Evolutionary conservation across 2,113 vertebrate genomes (phyloP), one percentile per base, ranked within the genome.

Genomic region (Picathartes gymnocephalus): DNA sequence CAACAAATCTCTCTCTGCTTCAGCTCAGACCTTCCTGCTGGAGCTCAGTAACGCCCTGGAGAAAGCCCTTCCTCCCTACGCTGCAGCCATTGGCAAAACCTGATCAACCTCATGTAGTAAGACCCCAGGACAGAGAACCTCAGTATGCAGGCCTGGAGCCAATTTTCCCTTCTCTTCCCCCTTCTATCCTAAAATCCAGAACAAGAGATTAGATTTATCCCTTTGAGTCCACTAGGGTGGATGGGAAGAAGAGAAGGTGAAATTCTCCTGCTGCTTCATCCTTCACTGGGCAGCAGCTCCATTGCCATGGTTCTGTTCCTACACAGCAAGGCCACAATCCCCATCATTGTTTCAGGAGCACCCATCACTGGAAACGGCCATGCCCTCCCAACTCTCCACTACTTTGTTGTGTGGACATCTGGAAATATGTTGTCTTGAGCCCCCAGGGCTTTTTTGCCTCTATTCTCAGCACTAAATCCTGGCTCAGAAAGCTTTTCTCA

Each of bases 371-470:
- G 48, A 68, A 79, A 31, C 0, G 0, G 42, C 42, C 40, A 30
- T 6, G 20, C 21, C 78, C 57, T 87, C 81, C 58, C 62, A 80
- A 6, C 62, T 77, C 70, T 89, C 70, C 54, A 4, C n/a, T 65
- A 13, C 51, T 47, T n/a, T 80, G 83, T 73, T 58, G 71, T 51
- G 71, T 56, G 71, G 62, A 91, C 84, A 95, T 76, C 81, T 85
- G 84, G 94, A 76, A 95, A 60, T 70, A 48, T 5, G 40, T 53
- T 64, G 62, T 80, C 56, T 83, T 51, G 51, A 90, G 35, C 66
- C 64, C 66, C 78, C 81, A 86, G 94, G 91, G 91, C 54, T 88
- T 96, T 95, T 94, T 81, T 88, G 94, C 66, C 81, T 95, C 84
- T 94, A 54, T 95, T 95, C 90, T 77, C 81, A 88, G 93, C 53